These are phyloP conservation scores for Alsophila aescularia DNA, from an alignment of 2,888 invertebrate genomes.

Conservation along the genomic window DNA sequence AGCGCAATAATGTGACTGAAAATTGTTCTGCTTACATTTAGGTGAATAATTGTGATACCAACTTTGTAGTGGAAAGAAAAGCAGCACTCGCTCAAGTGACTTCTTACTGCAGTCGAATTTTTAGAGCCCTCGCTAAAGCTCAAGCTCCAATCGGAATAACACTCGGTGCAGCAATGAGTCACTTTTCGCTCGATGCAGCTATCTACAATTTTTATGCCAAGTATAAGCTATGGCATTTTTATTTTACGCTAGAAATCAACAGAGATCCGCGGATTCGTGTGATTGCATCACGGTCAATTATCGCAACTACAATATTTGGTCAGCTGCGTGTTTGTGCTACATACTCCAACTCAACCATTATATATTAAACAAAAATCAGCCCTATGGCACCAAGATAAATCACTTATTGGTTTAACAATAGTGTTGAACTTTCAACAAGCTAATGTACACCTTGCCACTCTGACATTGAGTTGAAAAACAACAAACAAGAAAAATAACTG, in stretches of 20 bases:
- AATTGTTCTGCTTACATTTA: no score
- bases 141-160: no score
- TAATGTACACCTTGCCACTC: conserved; percentile 51
- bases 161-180: no score
- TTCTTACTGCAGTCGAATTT: no score
- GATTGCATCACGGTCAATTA: conserved; percentile 83
- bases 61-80: no score
- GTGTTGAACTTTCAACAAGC: conserved; percentile 33
- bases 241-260: conserved; percentile 29
- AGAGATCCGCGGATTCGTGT: conserved; percentile 66
- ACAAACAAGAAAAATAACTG: conserved; percentile 22
- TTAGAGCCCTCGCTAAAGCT: no score
- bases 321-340: conserved; percentile 73
- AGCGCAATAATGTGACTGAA: no score
- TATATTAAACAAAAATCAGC: conserved; percentile 34
- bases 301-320: conserved; percentile 82
- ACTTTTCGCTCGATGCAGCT: no score
- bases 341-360: conserved; percentile 48
- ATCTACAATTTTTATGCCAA: neutral
- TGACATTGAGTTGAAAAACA: conserved; percentile 47
- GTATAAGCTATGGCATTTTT: neutral
- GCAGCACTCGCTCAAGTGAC: no score
- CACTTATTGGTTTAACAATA: conserved; percentile 33
- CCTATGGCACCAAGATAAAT: conserved; percentile 22
- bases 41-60: no score